Base-by-base conservation (phyloP, 2,888 invertebrate species). In the Lycophotia porphyrea region DNA sequence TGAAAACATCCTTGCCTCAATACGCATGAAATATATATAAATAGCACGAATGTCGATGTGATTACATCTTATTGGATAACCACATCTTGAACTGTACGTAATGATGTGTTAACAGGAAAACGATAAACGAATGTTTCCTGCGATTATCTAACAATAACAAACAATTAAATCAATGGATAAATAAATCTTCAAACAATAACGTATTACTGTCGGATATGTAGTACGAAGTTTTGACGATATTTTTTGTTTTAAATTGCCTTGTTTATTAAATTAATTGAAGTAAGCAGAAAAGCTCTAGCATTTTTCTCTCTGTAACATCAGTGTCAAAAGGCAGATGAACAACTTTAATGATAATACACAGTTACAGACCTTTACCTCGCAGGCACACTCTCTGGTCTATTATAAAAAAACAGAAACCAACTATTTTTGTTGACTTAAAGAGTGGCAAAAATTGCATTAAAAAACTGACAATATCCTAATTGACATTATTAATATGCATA, bases 71-170 rank as follows among this genome's bases (percentile, higher is more conserved):
- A 76, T 68, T n/a, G 67, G 67, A 52, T 78, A 8, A 31, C 9
- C n/a, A 64, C 60, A 39, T 61, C 24, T 73, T 49, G 61, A 68
- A 73, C 47, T n/a, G 21, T 55, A 11, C 11, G 44, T 66, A 71
- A 70, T 78, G 61, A 36, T 24, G 27, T 52, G 74, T 34, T 34
- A 78, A 74, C 84, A 80, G 84, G 86, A 83, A 78, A 80, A 80
- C 65, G 49, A 64, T 60, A 36, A n/a, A 36, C 13, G 13, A 67
- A 68, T 11, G 21, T 44, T 67, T 84, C 47, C 63, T 71, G 52
- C 24, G 36, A 60, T 44, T 69, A 21, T 34, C 49, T 27, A 2
- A 64, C 1, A 44, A 18, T 24, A 47, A n/a, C 8, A 52, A n/a
- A 18, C 55, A n/a, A 49, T n/a, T 71, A 49, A 47, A 9, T 9